Percentiles rank a stretch among this genome's conserved stretches.
These are phyloP conservation scores for Gobio gobio DNA, from an alignment of 2,113 vertebrate species.

Conservation along the genomic window DNA sequence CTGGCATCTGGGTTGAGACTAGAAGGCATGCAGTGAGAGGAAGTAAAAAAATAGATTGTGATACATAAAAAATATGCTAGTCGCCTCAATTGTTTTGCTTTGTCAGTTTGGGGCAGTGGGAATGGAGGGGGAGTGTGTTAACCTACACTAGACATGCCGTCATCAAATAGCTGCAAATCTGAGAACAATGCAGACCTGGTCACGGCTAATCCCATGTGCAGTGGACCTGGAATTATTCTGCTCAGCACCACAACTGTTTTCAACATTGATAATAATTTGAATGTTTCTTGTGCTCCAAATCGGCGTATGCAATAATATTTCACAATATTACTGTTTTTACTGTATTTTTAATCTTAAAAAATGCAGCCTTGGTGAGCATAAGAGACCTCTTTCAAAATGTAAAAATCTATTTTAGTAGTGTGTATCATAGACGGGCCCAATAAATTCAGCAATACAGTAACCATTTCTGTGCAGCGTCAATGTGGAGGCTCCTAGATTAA, in stretches of 20 bases:
- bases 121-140: conserved; percentile 9
- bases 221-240: conserved; percentile 70
- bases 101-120: conserved; percentile 17
- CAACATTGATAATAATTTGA: not conserved
- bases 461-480: too few relatives aligned
- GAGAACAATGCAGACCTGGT: conserved; percentile 69
- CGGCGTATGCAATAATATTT: not conserved
- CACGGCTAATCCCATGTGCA: conserved; percentile 65
- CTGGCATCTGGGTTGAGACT: conserved; percentile 10
- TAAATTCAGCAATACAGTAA: not conserved
- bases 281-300: not conserved
- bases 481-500: not conserved
- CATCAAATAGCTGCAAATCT: conserved; percentile 65
- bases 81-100: conserved; percentile 46
- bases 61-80: conserved; percentile 43
- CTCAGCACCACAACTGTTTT: not conserved
- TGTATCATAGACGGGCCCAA: too few relatives aligned
- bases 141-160: conserved; percentile 68
- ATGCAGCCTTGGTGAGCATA: too few relatives aligned
- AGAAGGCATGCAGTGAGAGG: conserved; percentile 31
- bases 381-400: too few relatives aligned
- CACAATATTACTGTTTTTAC: not conserved
- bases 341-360: too few relatives aligned
- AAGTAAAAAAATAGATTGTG: conserved; percentile 43
- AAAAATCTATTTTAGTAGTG: too few relatives aligned